Percentiles rank a stretch among this genome's conserved stretches.
Conservation (phyloP, 2,888 invertebrate genomes). For the Didymodactylos carnosus region DNA sequence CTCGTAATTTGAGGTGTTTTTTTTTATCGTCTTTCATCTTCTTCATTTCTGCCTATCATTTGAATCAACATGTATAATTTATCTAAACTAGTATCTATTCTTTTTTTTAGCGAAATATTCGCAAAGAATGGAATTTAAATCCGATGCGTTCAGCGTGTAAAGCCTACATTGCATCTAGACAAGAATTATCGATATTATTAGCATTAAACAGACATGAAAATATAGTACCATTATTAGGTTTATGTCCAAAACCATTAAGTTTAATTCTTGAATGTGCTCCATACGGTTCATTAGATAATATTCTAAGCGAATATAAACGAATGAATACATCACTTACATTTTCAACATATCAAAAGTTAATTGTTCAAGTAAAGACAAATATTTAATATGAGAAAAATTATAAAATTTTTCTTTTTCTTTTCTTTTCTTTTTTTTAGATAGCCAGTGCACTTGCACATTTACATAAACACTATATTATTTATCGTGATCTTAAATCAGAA, state of each 20-base stretch:
- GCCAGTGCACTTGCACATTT: constrained; percentile 84
- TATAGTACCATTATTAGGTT: constrained; percentile 69
- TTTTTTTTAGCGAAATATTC: not conserved
- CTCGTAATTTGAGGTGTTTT: no score
- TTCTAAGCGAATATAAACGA: constrained; percentile 61
- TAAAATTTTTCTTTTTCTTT: not conserved
- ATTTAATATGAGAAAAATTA: constrained; percentile 14
- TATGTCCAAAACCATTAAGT: constrained; percentile 63
- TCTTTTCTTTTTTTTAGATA: constrained; percentile 37
- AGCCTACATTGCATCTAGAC: constrained; percentile 83
- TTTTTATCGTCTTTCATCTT: no score
- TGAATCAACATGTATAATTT: no score
- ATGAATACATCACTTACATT: constrained; percentile 61
- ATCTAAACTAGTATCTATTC: no score
- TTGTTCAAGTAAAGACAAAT: constrained; percentile 47
- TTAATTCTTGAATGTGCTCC: constrained; percentile 74
- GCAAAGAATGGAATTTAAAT: constrained; percentile 46
- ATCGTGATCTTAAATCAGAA: constrained; percentile 73
- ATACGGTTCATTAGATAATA: constrained; percentile 64
- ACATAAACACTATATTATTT: constrained; percentile 75
- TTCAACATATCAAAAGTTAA: constrained; percentile 59
- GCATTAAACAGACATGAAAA: constrained; percentile 64
- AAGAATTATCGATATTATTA: constrained; percentile 72
- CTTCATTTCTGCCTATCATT: no score
- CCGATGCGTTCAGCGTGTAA: constrained; percentile 75